Evolutionary conservation across 2,888 invertebrate species (phyloP).

Genomic region (Dryocosmus kuriphilus): DNA sequence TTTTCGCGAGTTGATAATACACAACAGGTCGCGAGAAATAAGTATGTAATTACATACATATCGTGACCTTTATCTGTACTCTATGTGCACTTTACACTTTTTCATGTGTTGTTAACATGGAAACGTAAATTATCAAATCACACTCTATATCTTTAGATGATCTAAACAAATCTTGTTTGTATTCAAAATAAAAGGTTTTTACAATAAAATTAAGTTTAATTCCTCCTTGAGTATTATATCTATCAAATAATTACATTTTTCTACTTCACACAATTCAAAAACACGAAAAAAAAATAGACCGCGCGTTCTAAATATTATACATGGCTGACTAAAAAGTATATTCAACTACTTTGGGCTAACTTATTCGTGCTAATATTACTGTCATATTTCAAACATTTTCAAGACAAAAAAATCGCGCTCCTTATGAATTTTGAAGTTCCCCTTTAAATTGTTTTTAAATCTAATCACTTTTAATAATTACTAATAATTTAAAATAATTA

Average conservation of each 20-base stretch:
- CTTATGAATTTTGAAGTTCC: too few relatives aligned
- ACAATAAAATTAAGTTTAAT: too few relatives aligned
- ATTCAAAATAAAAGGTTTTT: too few relatives aligned
- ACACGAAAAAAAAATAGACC: background rate
- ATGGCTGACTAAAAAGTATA: background rate
- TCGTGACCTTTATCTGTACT: slow-evolving; percentile 27
- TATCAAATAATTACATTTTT: background rate
- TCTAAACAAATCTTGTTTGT: slow-evolving; percentile 24
- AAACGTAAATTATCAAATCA: slow-evolving; percentile 33
- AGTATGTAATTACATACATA: slow-evolving; percentile 26
- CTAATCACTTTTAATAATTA: too few relatives aligned
- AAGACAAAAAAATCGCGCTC: too few relatives aligned
- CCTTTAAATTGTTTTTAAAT: too few relatives aligned
- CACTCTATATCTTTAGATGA: slow-evolving; percentile 18
- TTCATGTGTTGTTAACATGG: slow-evolving; percentile 22
- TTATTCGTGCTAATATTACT: background rate
- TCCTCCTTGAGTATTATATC: background rate
- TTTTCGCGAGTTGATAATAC: slow-evolving; percentile 15
- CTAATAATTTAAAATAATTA: too few relatives aligned
- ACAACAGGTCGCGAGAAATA: slow-evolving; percentile 29
- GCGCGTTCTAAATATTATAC: background rate
- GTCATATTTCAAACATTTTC: background rate
- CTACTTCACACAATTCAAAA: background rate
- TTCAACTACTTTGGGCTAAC: background rate
- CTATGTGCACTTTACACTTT: slow-evolving; percentile 1